A percentile compares a stretch with the other conserved stretches of the same genome.
Evolutionary conservation across 2,113 vertebrate genomes (phyloP).

Genomic region (Rafetus swinhoei): DNA sequence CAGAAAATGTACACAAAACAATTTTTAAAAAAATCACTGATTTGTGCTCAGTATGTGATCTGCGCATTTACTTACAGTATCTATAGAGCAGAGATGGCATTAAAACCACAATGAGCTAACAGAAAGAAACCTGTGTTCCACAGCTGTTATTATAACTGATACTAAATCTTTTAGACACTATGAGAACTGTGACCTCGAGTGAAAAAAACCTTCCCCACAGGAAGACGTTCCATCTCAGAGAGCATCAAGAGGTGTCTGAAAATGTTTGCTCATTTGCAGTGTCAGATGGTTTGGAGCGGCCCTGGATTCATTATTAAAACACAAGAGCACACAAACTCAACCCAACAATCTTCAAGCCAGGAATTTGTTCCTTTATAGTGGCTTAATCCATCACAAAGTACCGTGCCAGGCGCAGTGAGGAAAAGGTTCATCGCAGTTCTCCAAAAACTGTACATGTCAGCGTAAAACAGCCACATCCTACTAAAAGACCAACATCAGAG

Average conservation of each 20-base stretch:
- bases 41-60: conserved; percentile 63
- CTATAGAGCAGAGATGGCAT: conserved; percentile 60
- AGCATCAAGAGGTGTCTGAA: neutral
- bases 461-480: neutral
- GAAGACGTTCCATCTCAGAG: conserved; percentile 20
- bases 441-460: conserved; percentile 15
- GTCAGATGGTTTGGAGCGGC: neutral
- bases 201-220: conserved; percentile 9
- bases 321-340: neutral
- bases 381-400: neutral
- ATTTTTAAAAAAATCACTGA: conserved; percentile 60
- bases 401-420: neutral
- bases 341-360: neutral
- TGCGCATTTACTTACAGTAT: conserved; percentile 62
- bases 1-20: conserved; percentile 55
- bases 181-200: conserved; percentile 61
- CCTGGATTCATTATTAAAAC: neutral
- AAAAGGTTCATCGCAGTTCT: neutral
- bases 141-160: conserved; percentile 55
- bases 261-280: neutral
- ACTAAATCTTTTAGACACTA: conserved; percentile 59
- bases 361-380: neutral
- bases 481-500: conserved; percentile 1
- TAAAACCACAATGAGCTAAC: conserved; percentile 48
- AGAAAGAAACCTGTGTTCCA: conserved; percentile 65